Evolutionary conservation across 1,140 invertebrate species (phyloP).

Genomic region (Drosophila parvula): DNA sequence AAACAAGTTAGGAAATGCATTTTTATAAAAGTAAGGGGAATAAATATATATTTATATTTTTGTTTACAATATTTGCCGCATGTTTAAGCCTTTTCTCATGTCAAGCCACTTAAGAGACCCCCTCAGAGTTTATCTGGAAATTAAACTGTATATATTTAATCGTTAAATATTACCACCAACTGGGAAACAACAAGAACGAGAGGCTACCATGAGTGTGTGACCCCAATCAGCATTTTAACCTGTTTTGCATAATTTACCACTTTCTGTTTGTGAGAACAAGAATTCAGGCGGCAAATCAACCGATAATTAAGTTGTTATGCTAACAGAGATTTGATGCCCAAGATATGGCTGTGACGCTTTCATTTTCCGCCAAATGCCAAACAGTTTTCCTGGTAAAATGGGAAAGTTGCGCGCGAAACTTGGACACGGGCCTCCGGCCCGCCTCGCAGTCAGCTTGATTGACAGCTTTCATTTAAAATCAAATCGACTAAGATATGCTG

Average conservation of each 20-base stretch:
- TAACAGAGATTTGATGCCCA: slow-evolving; percentile 8
- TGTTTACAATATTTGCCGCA: not conserved
- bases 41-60: not conserved
- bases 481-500: slow-evolving; percentile 70
- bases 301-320: slow-evolving; percentile 45
- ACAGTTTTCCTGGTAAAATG: slow-evolving; percentile 74
- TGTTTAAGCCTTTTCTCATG: not conserved
- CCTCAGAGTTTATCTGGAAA: slow-evolving; percentile 10
- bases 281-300: not conserved
- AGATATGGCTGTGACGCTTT: slow-evolving; percentile 56
- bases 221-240: slow-evolving; percentile 63
- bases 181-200: not conserved
- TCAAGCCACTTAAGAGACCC: slow-evolving; percentile 10
- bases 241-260: slow-evolving; percentile 72
- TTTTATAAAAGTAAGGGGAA: not conserved
- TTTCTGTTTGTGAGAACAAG: slow-evolving; percentile 34
- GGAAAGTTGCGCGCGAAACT: slow-evolving; percentile 66
- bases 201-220: slow-evolving; percentile 19
- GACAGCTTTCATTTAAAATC: slow-evolving; percentile 82
- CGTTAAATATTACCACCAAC: slow-evolving; percentile 43
- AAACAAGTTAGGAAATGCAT: slow-evolving; percentile 1
- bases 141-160: slow-evolving; percentile 36
- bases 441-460: slow-evolving; percentile 71
- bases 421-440: slow-evolving; percentile 29
- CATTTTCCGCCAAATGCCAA: slow-evolving; percentile 62